Conservation (phyloP, 2,888 invertebrate genomes). For the Exephanes ischioxanthus region DNA sequence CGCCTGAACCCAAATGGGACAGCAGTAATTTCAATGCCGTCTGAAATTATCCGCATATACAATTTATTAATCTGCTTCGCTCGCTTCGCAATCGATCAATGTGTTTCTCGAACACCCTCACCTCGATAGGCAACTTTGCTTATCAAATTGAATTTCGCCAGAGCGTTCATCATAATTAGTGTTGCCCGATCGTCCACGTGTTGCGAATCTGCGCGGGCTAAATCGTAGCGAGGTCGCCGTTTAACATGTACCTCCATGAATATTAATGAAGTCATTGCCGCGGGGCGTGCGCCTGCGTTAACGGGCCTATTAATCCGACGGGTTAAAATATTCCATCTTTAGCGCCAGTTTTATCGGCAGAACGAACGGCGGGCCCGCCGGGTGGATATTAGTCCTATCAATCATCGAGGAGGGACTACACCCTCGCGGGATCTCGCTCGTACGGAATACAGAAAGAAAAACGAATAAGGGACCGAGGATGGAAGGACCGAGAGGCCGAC, state of each 20-base stretch:
- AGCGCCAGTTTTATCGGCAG: slow-evolving; percentile 80
- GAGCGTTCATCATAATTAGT: slow-evolving; percentile 64
- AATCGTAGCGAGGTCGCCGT: slow-evolving; percentile 37
- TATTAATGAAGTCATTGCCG: slow-evolving; percentile 84
- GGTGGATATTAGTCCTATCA: slow-evolving; percentile 83
- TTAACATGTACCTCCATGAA: slow-evolving; percentile 76
- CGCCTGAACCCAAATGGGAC: no score
- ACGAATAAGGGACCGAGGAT: slow-evolving; percentile 27
- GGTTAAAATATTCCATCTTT: slow-evolving; percentile 82
- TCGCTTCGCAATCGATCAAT: not conserved
- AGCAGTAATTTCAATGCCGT: not conserved
- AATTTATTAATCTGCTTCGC: not conserved
- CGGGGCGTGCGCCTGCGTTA: slow-evolving; percentile 73
- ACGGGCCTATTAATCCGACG: slow-evolving; percentile 83
- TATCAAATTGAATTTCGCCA: slow-evolving; percentile 55
- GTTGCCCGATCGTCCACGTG: slow-evolving; percentile 55
- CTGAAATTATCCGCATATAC: not conserved
- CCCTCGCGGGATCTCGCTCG: slow-evolving; percentile 57
- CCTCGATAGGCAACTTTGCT: not conserved
- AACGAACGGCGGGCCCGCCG: slow-evolving; percentile 17
- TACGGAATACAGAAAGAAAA: slow-evolving; percentile 53
- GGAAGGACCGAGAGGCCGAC: slow-evolving; percentile 35
- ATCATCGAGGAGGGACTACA: slow-evolving; percentile 76
- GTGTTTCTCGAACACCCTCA: not conserved
- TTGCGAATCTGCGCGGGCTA: slow-evolving; percentile 45